Conservation (phyloP, 2,797 vertebrate species). For the Myotis vivesi region DNA sequence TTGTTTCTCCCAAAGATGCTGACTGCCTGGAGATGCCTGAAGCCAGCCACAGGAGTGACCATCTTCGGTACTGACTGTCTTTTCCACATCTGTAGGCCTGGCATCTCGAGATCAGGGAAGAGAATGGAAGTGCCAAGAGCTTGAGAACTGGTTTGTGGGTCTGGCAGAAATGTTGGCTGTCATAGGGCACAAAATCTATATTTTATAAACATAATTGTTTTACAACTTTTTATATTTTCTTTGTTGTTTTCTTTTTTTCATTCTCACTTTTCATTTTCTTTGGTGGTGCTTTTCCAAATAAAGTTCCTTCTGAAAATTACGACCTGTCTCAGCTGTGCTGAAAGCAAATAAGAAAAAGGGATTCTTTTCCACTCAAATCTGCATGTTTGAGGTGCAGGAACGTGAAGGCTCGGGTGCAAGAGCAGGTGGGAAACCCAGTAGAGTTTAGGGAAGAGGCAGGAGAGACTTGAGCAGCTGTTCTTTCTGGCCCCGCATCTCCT, state of each 20-base stretch:
- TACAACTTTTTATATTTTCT: constrained; percentile 37
- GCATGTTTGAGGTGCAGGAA: neutral
- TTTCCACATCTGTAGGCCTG: neutral
- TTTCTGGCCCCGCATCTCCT: neutral
- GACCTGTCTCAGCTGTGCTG: neutral
- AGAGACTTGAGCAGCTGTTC: neutral
- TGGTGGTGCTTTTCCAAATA: neutral
- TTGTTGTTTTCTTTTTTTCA: neutral
- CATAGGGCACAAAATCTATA: neutral
- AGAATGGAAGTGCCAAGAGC: neutral
- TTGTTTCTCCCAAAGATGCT: neutral
- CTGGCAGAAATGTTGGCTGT: neutral
- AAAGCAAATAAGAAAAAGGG: neutral
- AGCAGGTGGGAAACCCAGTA: no score
- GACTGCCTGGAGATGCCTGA: neutral
- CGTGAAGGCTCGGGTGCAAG: neutral
- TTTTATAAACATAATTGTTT: neutral
- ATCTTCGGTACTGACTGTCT: neutral
- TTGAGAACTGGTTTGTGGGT: neutral
- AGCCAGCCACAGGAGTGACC: no score
- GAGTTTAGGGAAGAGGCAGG: neutral
- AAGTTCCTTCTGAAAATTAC: constrained; percentile 45
- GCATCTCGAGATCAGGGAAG: neutral
- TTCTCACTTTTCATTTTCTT: constrained; percentile 26
- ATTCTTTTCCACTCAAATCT: neutral